phyloP scores from a whole-genome alignment of 2,888 invertebrate genomes.

The Oxytorus armatus region DNA sequence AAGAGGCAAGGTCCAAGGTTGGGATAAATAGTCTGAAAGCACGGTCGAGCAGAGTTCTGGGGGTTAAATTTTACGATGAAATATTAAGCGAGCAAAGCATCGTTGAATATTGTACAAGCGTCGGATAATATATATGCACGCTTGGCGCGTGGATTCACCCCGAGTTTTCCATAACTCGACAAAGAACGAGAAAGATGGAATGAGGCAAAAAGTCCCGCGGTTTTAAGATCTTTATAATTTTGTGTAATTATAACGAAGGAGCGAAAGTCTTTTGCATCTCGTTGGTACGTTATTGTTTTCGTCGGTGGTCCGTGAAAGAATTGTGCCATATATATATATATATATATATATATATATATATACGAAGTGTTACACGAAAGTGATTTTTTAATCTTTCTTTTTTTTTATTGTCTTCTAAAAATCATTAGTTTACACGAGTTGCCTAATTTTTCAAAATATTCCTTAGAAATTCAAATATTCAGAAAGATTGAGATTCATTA shows the following conservation, averaged over 20 bases:
- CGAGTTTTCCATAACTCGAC: conserved; percentile 21
- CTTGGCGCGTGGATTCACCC: conserved; percentile 10
- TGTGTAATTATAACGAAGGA: conserved; percentile 60
- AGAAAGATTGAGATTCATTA: too few species aligned
- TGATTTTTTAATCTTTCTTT: conserved; percentile 28
- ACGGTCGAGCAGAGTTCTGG: conserved; percentile 29
- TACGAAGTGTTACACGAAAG: too few species aligned
- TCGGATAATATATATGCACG: conserved; percentile 38
- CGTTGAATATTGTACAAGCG: conserved; percentile 30
- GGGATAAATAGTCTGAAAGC: conserved; percentile 26
- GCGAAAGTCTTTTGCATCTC: conserved; percentile 44
- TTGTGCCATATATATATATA: not conserved
- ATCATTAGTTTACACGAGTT: not conserved
- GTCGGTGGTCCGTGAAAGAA: conserved; percentile 38
- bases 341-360: too few species aligned
- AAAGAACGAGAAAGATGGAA: not conserved
- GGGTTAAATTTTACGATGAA: conserved; percentile 47
- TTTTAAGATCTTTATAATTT: conserved; percentile 52
- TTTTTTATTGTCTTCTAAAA: not conserved
- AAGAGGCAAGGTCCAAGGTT: conserved; percentile 28
- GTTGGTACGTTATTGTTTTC: conserved; percentile 49
- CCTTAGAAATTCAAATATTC: too few species aligned
- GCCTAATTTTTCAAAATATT: too few species aligned
- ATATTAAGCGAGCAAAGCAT: conserved; percentile 38
- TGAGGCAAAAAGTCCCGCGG: conserved; percentile 24